Base-by-base conservation (phyloP, 2,113 vertebrate species). In the Ctenodactylus gundi region DNA sequence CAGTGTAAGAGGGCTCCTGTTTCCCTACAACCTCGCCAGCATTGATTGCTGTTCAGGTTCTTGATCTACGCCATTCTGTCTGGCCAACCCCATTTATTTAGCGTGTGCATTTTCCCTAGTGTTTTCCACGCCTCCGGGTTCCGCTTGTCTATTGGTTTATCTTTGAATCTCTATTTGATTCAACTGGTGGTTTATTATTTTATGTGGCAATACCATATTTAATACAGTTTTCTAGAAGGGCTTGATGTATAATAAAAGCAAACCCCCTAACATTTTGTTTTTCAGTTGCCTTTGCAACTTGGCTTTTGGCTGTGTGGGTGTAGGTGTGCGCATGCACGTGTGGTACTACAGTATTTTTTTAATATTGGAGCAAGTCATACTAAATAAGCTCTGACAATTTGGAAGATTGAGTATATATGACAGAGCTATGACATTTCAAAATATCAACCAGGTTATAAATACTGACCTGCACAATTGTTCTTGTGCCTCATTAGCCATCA, bases 371-470 rank as follows among this genome's bases (percentile, higher is more conserved):
- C 44, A 80, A 89, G 58, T 78, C 94, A 64, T 88, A 85, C 82
- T 92, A 96, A 95, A 92, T 81, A 92, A 96, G 81, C 18, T 87
- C 65, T 90, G 94, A 95, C 58, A 97, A 68, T 87, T 97, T 73
- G 76, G 93, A 93, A 96, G 93, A 95, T 3, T 58, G 89, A 95
- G 62, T 80, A 46, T 68, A 57, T 29, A 51, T 72, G 86, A 95
- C 83, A 86, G 86, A 94, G 41, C n/a, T 23, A 78, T 92, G 91
- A 90, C 96, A 97, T 97, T 97, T 97, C 57, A 64, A 95, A 97
- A 97, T 95, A 95, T 90, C 95, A 96, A 49, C 91, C 76, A 65
- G 91, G 77, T 95, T 91, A 72, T 91, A 94, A 95, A 93, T 76
- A 81, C 93, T 96, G 96, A 97, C 93, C 91, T 44, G 8, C 7